phyloP scores from a whole-genome alignment of 2,113 vertebrate species.

The Lipophrys pholis region DNA sequence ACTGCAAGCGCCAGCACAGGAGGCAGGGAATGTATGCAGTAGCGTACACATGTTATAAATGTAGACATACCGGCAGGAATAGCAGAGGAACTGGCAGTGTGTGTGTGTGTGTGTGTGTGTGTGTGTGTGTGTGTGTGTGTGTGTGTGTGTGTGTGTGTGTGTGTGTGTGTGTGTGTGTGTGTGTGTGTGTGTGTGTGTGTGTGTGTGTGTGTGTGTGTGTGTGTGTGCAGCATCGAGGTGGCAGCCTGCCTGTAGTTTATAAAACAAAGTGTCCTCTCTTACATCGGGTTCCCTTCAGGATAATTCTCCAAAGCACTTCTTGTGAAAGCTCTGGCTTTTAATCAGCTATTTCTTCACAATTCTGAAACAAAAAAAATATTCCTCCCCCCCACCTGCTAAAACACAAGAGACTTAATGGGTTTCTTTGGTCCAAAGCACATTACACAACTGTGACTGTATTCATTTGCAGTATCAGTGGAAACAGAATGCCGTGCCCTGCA shows the following conservation, averaged over 20 bases:
- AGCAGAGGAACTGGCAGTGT: conserved; percentile 1
- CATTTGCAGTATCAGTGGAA: background rate
- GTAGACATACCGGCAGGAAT: background rate
- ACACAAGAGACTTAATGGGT: background rate
- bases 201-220: no score
- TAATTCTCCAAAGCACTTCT: background rate
- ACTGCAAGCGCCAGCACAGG: conserved; percentile 2
- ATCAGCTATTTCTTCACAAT: background rate
- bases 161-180: background rate
- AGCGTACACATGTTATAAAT: background rate
- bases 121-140: background rate
- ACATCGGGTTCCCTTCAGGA: background rate
- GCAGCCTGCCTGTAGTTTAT: background rate
- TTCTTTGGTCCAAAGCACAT: background rate
- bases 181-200: background rate
- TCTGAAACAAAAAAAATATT: background rate
- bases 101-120: background rate
- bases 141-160: background rate
- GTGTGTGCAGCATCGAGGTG: background rate
- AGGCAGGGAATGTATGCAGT: conserved; percentile 3
- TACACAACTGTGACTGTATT: background rate
- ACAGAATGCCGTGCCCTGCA: background rate
- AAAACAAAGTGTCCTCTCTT: conserved; percentile 1
- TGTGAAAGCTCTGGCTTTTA: background rate
- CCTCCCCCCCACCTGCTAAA: background rate